These are phyloP conservation scores for Eustalomyia histrio DNA, from an alignment of 2,888 invertebrate genomes.

Conservation along the genomic window DNA sequence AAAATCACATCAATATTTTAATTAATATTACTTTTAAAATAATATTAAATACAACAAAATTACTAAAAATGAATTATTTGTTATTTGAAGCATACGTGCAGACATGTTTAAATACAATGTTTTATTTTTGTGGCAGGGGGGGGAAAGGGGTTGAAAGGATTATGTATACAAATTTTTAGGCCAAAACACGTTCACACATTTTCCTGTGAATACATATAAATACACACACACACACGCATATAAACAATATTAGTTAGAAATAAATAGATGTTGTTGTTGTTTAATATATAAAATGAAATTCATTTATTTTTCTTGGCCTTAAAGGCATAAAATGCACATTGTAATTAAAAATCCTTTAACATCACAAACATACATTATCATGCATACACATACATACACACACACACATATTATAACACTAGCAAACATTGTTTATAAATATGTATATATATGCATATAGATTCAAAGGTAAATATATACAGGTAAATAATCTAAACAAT, in stretches of 20 bases:
- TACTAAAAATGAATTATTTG: slow-evolving; percentile 37
- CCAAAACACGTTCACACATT: slow-evolving; percentile 3
- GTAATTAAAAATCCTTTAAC: slow-evolving; percentile 66
- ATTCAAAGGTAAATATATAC: background rate
- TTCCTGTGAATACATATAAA: background rate
- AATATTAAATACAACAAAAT: slow-evolving; percentile 35
- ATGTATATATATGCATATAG: background rate
- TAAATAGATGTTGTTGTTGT: too few species aligned
- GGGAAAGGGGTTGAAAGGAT: slow-evolving; percentile 25
- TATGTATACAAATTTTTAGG: slow-evolving; percentile 29
- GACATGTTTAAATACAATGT: slow-evolving; percentile 1
- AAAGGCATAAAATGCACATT: slow-evolving; percentile 63
- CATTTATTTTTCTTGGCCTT: slow-evolving; percentile 63
- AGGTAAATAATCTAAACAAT: slow-evolving; percentile 61
- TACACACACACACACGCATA: too few species aligned
- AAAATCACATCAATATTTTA: slow-evolving; percentile 64
- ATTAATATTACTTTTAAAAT: slow-evolving; percentile 61
- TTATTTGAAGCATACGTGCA: slow-evolving; percentile 17
- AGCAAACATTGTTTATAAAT: too few species aligned
- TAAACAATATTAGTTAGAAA: too few species aligned
- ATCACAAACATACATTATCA: slow-evolving; percentile 59
- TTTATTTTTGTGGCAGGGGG: too few species aligned
- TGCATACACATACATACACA: background rate
- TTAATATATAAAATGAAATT: slow-evolving; percentile 40
- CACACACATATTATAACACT: background rate